Base-by-base conservation (phyloP, 2,888 invertebrate genomes). In the Lepidochrysops patricia region DNA sequence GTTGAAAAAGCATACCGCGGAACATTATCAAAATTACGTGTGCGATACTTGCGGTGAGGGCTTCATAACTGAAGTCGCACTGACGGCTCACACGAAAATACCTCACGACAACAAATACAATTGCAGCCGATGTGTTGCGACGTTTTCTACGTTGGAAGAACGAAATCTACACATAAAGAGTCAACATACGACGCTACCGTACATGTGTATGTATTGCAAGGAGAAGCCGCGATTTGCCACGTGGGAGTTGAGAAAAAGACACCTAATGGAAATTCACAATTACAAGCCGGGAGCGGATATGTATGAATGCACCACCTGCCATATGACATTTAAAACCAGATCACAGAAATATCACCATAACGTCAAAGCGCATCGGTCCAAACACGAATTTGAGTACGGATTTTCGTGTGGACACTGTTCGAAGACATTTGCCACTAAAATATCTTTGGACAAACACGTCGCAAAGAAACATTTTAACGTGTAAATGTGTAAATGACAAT, bases 391-490 rank as follows among this genome's bases (percentile, higher is more conserved):
- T 1, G 91, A 81, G 61, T 90, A 77, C 68, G 88, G 77, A 12
- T 90, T 82, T 64, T 82, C 88, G 0, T 91, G 91, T 58, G 82
- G 78, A 0, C 83, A 82, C 64, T 91, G 91, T 67, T 77, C 88
- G 0, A 81, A 87, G 57, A 82, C 85, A 0, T 91, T 91, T 64
- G 89, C 86, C 19, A 82, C 89, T 0, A 91, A 90, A 64, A 70
- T 90, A 52, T 89, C 90, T 25, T 69, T 91, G 25, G 90, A 90
- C 62, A 89, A 90, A 61, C 91, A 91, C 69, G 84, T 90, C 66
- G 83, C 88, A 4, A 86, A 87, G 65, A 91, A 90, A 63, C 91
- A 91, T 76, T 89, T 65, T 35, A 65, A 63, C 19, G 61, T 62
- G 29, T 66, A 63, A 65, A 59, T 48, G 37, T 9, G 5, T 50